Conservation (phyloP, 2,113 vertebrate species). For the Tonatia bakeri region DNA sequence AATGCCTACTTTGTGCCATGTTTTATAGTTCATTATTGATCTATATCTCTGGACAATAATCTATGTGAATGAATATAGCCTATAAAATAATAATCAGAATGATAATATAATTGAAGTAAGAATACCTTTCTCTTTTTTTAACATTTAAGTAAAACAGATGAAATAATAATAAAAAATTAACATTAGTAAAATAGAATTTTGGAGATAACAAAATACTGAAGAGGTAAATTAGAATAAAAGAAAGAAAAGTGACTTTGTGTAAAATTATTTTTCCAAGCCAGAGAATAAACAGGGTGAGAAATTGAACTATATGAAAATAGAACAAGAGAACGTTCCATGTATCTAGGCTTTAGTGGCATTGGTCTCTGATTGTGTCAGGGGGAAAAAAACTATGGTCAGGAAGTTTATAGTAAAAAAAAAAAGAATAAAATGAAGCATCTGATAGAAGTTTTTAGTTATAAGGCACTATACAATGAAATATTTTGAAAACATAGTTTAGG, state of each 20-base stretch:
- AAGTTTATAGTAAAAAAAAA: not conserved
- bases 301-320: not conserved
- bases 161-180: not conserved
- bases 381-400: not conserved
- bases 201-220: not conserved
- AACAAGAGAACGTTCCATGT: not conserved
- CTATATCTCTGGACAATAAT: not conserved
- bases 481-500: not conserved
- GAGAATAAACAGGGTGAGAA: not conserved
- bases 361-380: not conserved
- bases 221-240: not conserved
- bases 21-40: not conserved
- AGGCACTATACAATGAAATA: not conserved
- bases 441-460: not conserved
- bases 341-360: not conserved
- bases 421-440: not conserved
- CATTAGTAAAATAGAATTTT: not conserved
- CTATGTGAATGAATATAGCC: not conserved
- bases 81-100: not conserved
- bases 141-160: not conserved
- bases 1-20: not conserved
- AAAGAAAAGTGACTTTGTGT: not conserved
- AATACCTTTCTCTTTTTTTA: not conserved
- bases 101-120: not conserved
- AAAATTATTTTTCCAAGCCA: not conserved